phyloP scores from a whole-genome alignment of 2,888 invertebrate genomes.

The Sarcophaga rosellei region DNA sequence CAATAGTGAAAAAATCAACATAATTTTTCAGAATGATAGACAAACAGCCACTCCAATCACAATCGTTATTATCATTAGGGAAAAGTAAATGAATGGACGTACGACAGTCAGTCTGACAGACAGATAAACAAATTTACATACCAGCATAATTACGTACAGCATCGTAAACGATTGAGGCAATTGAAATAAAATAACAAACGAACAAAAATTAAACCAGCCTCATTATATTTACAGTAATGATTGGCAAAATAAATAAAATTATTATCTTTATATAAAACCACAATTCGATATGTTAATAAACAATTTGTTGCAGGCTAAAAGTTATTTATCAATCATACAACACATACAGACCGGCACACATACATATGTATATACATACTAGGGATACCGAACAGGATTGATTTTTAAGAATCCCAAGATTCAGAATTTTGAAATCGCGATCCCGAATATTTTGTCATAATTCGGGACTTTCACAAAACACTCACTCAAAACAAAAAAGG shows the following conservation, averaged over 20 bases:
- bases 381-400: no score
- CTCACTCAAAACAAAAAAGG: no score
- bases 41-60: constrained; percentile 11
- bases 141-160: constrained; percentile 1
- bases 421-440: no score
- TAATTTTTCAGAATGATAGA: constrained; percentile 36
- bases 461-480: no score
- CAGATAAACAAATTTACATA: not conserved
- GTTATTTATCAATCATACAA: constrained; percentile 52
- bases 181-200: constrained; percentile 20
- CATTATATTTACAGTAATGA: constrained; percentile 66
- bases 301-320: constrained; percentile 54
- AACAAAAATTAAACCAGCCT: constrained; percentile 42
- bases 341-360: not conserved
- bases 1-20: constrained; percentile 39
- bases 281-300: constrained; percentile 67
- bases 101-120: not conserved
- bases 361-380: not conserved
- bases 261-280: constrained; percentile 59
- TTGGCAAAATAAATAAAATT: constrained; percentile 65
- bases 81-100: constrained; percentile 19
- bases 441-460: no score
- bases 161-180: not conserved
- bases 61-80: constrained; percentile 38
- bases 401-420: no score